A percentile compares a stretch with the other conserved stretches of the same genome.
Evolutionary conservation across 2,113 vertebrate species (phyloP).

Genomic region (Polypterus bichir): DNA sequence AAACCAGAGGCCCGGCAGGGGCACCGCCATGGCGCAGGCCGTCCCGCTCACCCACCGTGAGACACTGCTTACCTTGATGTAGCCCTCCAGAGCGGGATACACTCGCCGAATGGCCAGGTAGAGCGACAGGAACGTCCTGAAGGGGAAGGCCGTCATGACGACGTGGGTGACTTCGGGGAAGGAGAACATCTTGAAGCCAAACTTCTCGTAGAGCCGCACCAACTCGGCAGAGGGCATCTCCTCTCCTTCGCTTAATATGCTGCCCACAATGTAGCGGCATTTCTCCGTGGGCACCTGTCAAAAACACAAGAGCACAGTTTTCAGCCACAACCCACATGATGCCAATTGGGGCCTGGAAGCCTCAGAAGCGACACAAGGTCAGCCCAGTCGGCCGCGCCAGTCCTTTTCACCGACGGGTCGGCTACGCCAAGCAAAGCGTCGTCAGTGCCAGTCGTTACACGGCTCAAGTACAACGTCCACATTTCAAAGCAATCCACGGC

Average conservation of each 20-base stretch:
- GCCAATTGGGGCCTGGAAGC: not conserved
- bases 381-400: too few relatives aligned
- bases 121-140: constrained; percentile 60
- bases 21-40: not conserved
- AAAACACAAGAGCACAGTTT: not conserved
- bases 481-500: too few relatives aligned
- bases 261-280: constrained; percentile 69
- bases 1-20: too few relatives aligned
- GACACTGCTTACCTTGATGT: constrained; percentile 67
- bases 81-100: constrained; percentile 61
- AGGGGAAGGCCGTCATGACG: constrained; percentile 69
- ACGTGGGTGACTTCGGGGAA: constrained; percentile 79
- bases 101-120: constrained; percentile 63
- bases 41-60: not conserved
- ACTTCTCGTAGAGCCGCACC: constrained; percentile 63
- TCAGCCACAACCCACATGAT: too few relatives aligned
- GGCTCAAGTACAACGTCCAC: too few relatives aligned
- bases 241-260: constrained; percentile 76
- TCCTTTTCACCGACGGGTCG: too few relatives aligned
- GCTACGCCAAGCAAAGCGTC: too few relatives aligned
- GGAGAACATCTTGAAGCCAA: constrained; percentile 74
- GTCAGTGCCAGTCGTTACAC: too few relatives aligned
- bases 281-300: constrained; percentile 56
- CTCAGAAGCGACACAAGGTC: not conserved
- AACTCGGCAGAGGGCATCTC: constrained; percentile 55